Evolutionary conservation across 2,888 invertebrate species (phyloP), one percentile per base, ranked within the genome.

Genomic region (Xanthia togata): DNA sequence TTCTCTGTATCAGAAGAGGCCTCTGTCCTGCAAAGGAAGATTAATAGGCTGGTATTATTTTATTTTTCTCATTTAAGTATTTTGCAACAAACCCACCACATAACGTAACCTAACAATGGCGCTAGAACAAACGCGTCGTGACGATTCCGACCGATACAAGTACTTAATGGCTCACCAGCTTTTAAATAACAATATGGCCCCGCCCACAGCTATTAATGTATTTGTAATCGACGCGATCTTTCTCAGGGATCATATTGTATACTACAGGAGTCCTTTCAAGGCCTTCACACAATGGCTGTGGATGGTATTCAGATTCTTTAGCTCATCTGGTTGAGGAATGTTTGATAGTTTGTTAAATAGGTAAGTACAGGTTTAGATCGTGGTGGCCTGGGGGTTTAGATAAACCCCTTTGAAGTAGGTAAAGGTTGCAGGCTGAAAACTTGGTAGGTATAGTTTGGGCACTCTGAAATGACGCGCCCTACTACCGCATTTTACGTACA

Each of bases 181-280:
- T 94, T 94, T 94, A 94, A 94, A 93, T 93, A 95, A 95, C 95
- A 95, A 95, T 95, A 93, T 92, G 88, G 89, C 90, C 91, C 93
- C 95, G 95, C 95, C 95, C 91, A 92, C 92, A 87, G 89, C 90
- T 91, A 92, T 92, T 92, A 93, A 93, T 90, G 89, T 89, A 89
- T 89, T 89, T 87, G 83, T 93, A 93, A 95, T 95, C 94, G 81
- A 80, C 68, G 60, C 82, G 91, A 95, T 95, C 94, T 95, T 93
- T 95, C 95, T 93, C 94, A 95, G 93, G 94, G 93, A 94, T 94
- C 93, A 85, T 89, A 87, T 87, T 89, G 89, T 82, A 79, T 68
- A 90, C 89, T 53, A 84, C 89, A 88, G 89, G 65, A 84, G 89
- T 90, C 89, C 89, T 91, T 91, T 92, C 94, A 94, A 94, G 94